Conservation (phyloP, 1,140 invertebrate genomes). For the Bombus pyrosoma region DNA sequence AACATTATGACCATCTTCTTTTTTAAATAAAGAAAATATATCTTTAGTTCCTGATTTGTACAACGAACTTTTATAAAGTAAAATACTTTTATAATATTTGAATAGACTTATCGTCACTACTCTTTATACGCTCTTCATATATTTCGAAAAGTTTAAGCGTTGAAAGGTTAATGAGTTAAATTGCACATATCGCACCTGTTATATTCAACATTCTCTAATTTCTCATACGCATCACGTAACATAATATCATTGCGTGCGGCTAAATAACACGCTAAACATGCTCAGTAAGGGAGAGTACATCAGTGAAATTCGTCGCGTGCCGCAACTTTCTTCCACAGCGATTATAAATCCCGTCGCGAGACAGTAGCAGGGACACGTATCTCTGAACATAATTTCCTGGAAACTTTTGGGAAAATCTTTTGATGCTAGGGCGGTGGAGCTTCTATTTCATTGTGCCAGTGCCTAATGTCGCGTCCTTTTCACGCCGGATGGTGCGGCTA, state of each 20-base stretch:
- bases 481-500: not conserved
- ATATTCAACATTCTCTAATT: not conserved
- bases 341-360: slow-evolving; percentile 57
- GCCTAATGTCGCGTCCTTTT: slow-evolving; percentile 53
- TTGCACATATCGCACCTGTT: no score
- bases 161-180: not conserved
- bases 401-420: slow-evolving; percentile 61
- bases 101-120: no score
- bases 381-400: slow-evolving; percentile 61
- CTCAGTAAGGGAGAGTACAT: not conserved
- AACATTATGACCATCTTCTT: no score
- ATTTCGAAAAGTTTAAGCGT: no score
- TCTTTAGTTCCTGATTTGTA: no score
- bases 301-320: slow-evolving; percentile 15
- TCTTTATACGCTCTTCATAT: no score
- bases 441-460: slow-evolving; percentile 57
- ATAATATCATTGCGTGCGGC: not conserved
- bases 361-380: slow-evolving; percentile 46
- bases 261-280: not conserved
- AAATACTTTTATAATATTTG: no score
- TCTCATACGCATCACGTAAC: not conserved
- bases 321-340: slow-evolving; percentile 8
- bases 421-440: slow-evolving; percentile 5
- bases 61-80: no score
- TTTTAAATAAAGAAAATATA: no score